These are phyloP conservation scores for Eublepharis macularius DNA, from an alignment of 2,113 vertebrate species.

Conservation along the genomic window DNA sequence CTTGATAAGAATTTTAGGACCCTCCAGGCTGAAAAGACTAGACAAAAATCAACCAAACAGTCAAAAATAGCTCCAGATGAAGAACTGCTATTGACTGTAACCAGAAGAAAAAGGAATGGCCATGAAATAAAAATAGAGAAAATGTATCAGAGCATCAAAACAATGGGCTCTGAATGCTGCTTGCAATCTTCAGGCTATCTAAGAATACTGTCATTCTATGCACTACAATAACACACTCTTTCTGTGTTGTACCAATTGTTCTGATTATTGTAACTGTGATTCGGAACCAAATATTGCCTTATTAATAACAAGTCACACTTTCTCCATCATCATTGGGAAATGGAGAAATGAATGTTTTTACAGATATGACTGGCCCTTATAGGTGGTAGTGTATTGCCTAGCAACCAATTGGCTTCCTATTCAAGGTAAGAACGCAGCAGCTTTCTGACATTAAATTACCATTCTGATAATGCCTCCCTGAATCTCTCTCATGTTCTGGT, in stretches of 20 bases:
- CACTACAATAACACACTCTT: neutral
- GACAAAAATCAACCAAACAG: too few relatives aligned
- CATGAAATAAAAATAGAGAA: neutral
- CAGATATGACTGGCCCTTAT: neutral
- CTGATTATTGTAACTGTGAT: neutral
- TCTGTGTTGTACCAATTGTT: neutral
- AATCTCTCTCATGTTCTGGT: neutral
- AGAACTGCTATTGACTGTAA: neutral
- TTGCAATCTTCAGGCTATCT: too few relatives aligned
- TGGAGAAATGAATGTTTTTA: neutral
- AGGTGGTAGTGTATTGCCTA: slow-evolving; percentile 7
- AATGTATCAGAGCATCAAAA: neutral
- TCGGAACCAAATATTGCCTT: neutral
- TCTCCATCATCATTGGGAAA: neutral
- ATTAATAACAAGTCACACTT: neutral
- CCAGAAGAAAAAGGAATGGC: neutral
- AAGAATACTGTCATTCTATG: neutral
- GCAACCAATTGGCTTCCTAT: slow-evolving; percentile 21
- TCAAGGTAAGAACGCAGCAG: slow-evolving; percentile 10
- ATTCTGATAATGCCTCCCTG: slow-evolving; percentile 2
- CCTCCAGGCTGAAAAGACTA: too few relatives aligned
- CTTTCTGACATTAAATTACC: slow-evolving; percentile 1
- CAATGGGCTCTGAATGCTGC: neutral
- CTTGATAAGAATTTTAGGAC: too few relatives aligned
- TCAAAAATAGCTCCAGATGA: too few relatives aligned